Percentiles rank a stretch among this genome's conserved stretches.
phyloP scores from a whole-genome alignment of 2,797 vertebrate species.

The Tiaroga cobitis region DNA sequence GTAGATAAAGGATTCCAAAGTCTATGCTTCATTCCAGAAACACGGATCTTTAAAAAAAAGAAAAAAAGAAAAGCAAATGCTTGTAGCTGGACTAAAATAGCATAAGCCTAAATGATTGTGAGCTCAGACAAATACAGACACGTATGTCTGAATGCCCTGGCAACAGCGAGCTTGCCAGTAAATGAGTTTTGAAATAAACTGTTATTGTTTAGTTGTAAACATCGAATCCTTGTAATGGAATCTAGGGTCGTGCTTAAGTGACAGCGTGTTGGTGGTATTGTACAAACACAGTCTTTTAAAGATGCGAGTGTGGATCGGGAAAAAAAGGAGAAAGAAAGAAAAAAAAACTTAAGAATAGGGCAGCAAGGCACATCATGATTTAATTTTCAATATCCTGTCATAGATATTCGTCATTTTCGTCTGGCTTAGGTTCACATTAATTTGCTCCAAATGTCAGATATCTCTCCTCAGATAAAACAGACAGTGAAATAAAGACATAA shows the following conservation, averaged over 20 bases:
- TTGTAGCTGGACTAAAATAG: slow-evolving; percentile 81
- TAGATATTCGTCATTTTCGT: slow-evolving; percentile 63
- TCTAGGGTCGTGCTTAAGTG: slow-evolving; percentile 60
- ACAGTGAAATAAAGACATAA: slow-evolving; percentile 63
- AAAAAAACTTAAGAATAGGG: slow-evolving; percentile 23
- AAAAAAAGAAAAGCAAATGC: slow-evolving; percentile 65
- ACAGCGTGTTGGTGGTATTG: slow-evolving; percentile 57
- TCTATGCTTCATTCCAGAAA: slow-evolving; percentile 78
- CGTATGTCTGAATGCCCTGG: slow-evolving; percentile 79
- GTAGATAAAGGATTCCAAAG: slow-evolving; percentile 84
- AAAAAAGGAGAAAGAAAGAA: slow-evolving; percentile 22
- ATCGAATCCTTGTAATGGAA: slow-evolving; percentile 69
- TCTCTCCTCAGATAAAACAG: slow-evolving; percentile 63
- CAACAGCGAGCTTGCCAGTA: slow-evolving; percentile 74
- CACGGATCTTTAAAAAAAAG: slow-evolving; percentile 82
- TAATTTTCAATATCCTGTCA: slow-evolving; percentile 70
- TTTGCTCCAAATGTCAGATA: slow-evolving; percentile 71
- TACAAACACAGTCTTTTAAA: slow-evolving; percentile 60
- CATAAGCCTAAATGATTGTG: slow-evolving; percentile 82
- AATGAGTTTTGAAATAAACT: slow-evolving; percentile 82
- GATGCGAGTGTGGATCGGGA: slow-evolving; percentile 13
- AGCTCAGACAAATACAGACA: slow-evolving; percentile 80
- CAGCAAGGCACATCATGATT: slow-evolving; percentile 57
- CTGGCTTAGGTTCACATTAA: slow-evolving; percentile 69
- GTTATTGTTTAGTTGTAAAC: slow-evolving; percentile 78